phyloP scores from a whole-genome alignment of 2,113 vertebrate genomes.

The Bagarius yarrelli region DNA sequence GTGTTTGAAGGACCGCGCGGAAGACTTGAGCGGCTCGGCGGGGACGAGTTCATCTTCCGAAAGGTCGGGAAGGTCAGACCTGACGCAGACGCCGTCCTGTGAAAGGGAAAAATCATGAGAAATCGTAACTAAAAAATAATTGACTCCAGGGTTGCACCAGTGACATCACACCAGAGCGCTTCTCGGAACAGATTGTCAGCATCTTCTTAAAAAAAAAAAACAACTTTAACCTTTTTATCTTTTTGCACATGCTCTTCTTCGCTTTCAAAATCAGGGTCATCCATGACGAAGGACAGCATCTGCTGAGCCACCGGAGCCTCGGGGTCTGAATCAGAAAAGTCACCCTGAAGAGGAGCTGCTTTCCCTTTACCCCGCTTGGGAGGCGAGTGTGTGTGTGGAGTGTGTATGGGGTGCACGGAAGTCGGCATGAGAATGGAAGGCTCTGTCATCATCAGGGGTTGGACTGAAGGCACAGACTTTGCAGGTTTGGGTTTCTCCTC shows the following conservation, averaged over 20 bases:
- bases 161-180: background rate
- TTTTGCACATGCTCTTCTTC: conserved; percentile 80
- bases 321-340: conserved; percentile 83
- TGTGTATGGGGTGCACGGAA: conserved; percentile 35
- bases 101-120: background rate
- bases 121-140: background rate
- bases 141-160: too few species aligned
- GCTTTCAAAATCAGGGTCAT: conserved; percentile 94
- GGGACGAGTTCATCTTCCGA: conserved; percentile 79
- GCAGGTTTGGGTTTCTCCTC: conserved; percentile 62
- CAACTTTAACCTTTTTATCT: conserved; percentile 67
- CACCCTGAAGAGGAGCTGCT: conserved; percentile 52
- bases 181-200: too few species aligned
- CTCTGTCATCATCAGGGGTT: conserved; percentile 38
- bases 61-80: conserved; percentile 84
- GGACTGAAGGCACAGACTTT: conserved; percentile 46
- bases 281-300: conserved; percentile 95
- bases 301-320: conserved; percentile 87
- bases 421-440: conserved; percentile 55
- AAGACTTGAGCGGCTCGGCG: conserved; percentile 66
- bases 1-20: conserved; percentile 74
- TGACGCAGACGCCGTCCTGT: conserved; percentile 79
- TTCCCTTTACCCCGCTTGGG: conserved; percentile 52
- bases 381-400: background rate
- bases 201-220: too few species aligned